A percentile compares a stretch with the other conserved stretches of the same genome.
Conservation (phyloP, 2,888 invertebrate species). For the Tetheella fluctuosa region DNA sequence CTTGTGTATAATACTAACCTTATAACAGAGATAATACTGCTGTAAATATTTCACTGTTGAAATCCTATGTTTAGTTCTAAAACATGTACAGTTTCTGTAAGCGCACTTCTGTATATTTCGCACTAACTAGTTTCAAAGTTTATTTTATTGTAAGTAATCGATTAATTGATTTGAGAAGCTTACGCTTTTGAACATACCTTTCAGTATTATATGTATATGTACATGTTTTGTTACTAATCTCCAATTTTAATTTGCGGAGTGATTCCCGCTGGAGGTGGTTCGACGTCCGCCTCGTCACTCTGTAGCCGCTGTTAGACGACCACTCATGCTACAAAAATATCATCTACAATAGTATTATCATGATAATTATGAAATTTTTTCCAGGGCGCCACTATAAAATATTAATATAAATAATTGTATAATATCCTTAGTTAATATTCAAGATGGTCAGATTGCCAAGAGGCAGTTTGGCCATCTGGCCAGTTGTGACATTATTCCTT, state of each 20-base stretch:
- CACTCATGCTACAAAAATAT: slow-evolving; percentile 71
- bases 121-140: slow-evolving; percentile 82
- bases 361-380: slow-evolving; percentile 82
- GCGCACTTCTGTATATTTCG: slow-evolving; percentile 84
- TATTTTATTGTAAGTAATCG: slow-evolving; percentile 78
- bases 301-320: slow-evolving; percentile 68
- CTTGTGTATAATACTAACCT: slow-evolving; percentile 80
- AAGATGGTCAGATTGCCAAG: slow-evolving; percentile 76
- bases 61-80: slow-evolving; percentile 84
- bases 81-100: slow-evolving; percentile 85
- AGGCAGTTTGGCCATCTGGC: slow-evolving; percentile 82
- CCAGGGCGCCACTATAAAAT: slow-evolving; percentile 76
- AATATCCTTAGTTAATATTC: slow-evolving; percentile 69
- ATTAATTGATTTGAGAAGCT: slow-evolving; percentile 82
- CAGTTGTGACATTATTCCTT: slow-evolving; percentile 93
- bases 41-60: slow-evolving; percentile 84
- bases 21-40: slow-evolving; percentile 77
- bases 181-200: slow-evolving; percentile 82
- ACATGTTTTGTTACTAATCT: slow-evolving; percentile 85
- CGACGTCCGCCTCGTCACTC: slow-evolving; percentile 54
- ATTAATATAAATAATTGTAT: slow-evolving; percentile 63
- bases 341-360: slow-evolving; percentile 60
- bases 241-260: slow-evolving; percentile 70
- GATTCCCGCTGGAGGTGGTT: slow-evolving; percentile 59
- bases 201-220: slow-evolving; percentile 79